These are phyloP conservation scores for Colaptes auratus DNA, from an alignment of 2,113 vertebrate species.

Conservation along the genomic window DNA sequence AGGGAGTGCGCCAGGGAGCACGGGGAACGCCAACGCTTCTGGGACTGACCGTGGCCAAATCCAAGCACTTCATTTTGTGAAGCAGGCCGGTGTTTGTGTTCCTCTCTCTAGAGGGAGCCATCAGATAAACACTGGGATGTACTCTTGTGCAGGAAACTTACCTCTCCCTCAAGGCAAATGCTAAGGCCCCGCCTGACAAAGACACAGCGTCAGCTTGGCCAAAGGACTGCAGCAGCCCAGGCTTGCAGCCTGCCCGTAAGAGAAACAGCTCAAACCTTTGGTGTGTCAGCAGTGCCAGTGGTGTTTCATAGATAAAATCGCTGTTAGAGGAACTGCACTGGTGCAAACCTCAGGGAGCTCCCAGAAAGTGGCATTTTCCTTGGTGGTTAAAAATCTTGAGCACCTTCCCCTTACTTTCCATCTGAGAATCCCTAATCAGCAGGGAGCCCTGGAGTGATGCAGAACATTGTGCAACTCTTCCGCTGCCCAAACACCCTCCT, in stretches of 20 bases:
- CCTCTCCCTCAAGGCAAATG: neutral
- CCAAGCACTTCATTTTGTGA: neutral
- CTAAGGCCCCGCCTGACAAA: rapidly evolving
- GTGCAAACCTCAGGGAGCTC: neutral
- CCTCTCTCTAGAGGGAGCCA: neutral
- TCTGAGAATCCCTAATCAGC: neutral
- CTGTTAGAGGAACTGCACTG: neutral
- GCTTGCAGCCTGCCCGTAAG: rapidly evolving
- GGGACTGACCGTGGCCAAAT: neutral
- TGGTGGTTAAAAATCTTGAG: neutral
- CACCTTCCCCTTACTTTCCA: neutral
- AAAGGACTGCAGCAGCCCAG: neutral
- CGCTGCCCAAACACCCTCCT: too few relatives aligned
- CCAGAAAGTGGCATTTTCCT: neutral
- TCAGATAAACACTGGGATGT: neutral
- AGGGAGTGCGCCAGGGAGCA: rapidly evolving
- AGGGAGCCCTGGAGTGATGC: neutral
- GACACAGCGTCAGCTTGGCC: neutral
- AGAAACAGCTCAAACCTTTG: neutral
- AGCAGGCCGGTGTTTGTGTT: neutral
- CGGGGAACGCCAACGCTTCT: neutral
- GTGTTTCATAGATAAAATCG: neutral
- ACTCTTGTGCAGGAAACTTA: neutral
- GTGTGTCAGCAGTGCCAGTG: neutral
- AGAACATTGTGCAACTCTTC: neutral